phyloP scores from a whole-genome alignment of 2,888 invertebrate species.

The Drosophila antonietae region DNA sequence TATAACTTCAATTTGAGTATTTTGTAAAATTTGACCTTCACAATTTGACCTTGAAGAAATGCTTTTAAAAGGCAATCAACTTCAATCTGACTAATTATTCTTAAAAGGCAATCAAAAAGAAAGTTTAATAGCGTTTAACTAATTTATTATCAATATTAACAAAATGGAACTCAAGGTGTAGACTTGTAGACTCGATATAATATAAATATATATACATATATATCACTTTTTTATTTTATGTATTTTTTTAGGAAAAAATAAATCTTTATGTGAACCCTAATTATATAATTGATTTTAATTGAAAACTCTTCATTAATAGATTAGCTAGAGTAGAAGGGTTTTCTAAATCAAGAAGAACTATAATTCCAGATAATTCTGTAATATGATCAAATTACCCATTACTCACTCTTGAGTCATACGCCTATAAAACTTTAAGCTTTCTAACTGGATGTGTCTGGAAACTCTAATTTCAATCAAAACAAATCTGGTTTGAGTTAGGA shows the following conservation, averaged over 20 bases:
- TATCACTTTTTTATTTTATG: no score
- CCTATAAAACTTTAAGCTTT: not conserved
- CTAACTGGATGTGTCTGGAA: not conserved
- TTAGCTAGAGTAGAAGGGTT: not conserved
- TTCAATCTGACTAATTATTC: slow-evolving; percentile 6
- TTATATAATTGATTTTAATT: no score
- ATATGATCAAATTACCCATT: not conserved
- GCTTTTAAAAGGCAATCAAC: slow-evolving; percentile 10
- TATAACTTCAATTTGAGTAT: not conserved
- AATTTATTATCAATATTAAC: slow-evolving; percentile 9
- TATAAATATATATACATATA: no score
- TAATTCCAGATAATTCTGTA: not conserved
- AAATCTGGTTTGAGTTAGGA: not conserved
- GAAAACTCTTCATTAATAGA: not conserved
- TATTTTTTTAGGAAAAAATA: no score
- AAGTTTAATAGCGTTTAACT: slow-evolving; percentile 24
- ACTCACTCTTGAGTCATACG: no score
- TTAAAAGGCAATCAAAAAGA: slow-evolving; percentile 30
- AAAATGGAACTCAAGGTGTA: slow-evolving; percentile 8
- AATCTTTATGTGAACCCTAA: no score
- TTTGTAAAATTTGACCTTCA: slow-evolving; percentile 23
- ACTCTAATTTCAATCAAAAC: not conserved
- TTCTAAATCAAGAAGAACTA: not conserved
- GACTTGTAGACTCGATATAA: not conserved
- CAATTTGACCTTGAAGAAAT: slow-evolving; percentile 16